These are phyloP conservation scores for Coptodon bakossiorum DNA, from an alignment of 2,113 vertebrate species.

Conservation along the genomic window DNA sequence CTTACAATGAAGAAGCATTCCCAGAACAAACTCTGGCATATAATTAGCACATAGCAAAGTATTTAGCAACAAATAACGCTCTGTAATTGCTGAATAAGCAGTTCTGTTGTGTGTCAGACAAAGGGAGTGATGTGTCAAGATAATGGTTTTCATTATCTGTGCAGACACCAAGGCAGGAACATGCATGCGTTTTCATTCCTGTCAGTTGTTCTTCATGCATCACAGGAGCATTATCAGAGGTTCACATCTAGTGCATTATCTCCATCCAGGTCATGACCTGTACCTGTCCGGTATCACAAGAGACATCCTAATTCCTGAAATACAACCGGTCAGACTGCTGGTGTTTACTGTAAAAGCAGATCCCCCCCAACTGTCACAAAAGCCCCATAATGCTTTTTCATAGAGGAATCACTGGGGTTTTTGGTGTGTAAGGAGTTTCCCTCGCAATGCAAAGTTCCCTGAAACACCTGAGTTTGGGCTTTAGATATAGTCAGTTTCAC, in stretches of 20 bases:
- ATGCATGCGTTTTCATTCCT: slow-evolving; percentile 3
- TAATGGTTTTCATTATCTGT: slow-evolving; percentile 20
- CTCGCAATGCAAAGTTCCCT: background rate
- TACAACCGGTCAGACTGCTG: slow-evolving; percentile 11
- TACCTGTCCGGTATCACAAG: background rate
- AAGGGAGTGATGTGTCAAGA: background rate
- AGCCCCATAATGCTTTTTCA: background rate
- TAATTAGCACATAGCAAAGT: background rate
- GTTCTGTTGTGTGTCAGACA: background rate
- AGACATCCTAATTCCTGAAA: slow-evolving; percentile 14
- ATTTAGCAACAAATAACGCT: background rate
- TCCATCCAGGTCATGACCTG: background rate
- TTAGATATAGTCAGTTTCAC: background rate
- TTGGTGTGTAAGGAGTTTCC: background rate
- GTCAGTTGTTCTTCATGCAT: background rate
- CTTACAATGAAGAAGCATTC: background rate
- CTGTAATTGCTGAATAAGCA: background rate
- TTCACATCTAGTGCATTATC: slow-evolving; percentile 8
- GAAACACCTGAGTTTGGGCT: background rate
- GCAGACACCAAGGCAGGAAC: background rate
- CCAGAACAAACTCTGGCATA: background rate
- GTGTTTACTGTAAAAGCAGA: background rate
- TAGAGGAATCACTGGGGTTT: background rate
- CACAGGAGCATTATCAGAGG: background rate
- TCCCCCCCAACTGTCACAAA: background rate